Conservation (phyloP, 2,888 invertebrate species). For the Bruchidius siliquastri region DNA sequence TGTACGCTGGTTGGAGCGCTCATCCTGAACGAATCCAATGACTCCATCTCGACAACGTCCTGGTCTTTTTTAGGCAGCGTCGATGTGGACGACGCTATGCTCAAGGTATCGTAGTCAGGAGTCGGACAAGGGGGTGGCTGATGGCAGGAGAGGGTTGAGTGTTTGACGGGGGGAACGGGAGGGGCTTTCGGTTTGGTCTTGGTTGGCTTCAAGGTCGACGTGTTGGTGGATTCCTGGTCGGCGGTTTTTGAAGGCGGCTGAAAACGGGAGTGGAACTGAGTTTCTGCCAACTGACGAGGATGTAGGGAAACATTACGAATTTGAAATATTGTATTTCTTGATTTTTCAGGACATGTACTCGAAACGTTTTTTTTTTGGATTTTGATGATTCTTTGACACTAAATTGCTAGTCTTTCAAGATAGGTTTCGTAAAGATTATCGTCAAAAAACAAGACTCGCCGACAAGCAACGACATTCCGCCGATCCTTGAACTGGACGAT, state of each 20-base stretch:
- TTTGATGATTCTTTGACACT: too few species aligned
- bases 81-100: slow-evolving; percentile 37
- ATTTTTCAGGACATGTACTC: too few species aligned
- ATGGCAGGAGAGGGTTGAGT: slow-evolving; percentile 39
- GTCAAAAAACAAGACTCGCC: too few species aligned
- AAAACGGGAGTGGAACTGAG: background rate
- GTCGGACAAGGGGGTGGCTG: slow-evolving; percentile 51
- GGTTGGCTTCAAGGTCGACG: slow-evolving; percentile 26
- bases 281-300: too few species aligned
- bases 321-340: too few species aligned
- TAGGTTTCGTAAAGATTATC: too few species aligned
- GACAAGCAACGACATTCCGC: too few species aligned
- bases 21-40: slow-evolving; percentile 69
- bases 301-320: too few species aligned
- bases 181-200: slow-evolving; percentile 40
- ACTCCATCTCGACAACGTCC: slow-evolving; percentile 59
- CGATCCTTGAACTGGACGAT: too few species aligned
- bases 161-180: slow-evolving; percentile 42
- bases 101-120: slow-evolving; percentile 53
- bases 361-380: too few species aligned
- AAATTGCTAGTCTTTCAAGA: too few species aligned
- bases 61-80: slow-evolving; percentile 24
- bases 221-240: slow-evolving; percentile 3
- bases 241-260: background rate
- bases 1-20: slow-evolving; percentile 58